Conservation (phyloP, 1,140 invertebrate species). For the Drosophila mojavensis region DNA sequence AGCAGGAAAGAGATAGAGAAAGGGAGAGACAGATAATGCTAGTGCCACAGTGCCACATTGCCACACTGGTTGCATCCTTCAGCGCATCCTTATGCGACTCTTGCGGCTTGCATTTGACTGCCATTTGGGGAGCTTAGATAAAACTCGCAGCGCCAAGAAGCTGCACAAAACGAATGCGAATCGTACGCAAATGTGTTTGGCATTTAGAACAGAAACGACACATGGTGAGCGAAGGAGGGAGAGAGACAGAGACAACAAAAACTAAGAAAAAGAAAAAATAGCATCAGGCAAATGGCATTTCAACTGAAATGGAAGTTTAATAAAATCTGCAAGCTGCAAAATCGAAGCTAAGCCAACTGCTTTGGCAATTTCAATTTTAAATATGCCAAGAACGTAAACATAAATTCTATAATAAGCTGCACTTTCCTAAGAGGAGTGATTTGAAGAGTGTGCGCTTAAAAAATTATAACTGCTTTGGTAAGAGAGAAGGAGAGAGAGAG, state of each 20-base stretch:
- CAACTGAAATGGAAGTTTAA: conserved; percentile 1
- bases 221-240: too few species aligned
- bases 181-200: background rate
- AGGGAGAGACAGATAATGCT: conserved; percentile 48
- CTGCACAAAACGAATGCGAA: conserved; percentile 44
- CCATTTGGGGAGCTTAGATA: conserved; percentile 73
- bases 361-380: too few species aligned
- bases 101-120: conserved; percentile 75
- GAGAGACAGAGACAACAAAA: too few species aligned
- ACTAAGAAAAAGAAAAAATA: too few species aligned
- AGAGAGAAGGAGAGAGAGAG: too few species aligned
- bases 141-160: conserved; percentile 61
- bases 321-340: too few species aligned
- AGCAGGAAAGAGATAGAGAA: background rate
- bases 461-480: too few species aligned
- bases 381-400: too few species aligned
- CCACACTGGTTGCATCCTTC: conserved; percentile 33
- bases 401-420: too few species aligned
- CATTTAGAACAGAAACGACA: conserved; percentile 1
- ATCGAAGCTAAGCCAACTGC: too few species aligned
- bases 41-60: conserved; percentile 34
- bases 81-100: conserved; percentile 67
- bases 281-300: conserved; percentile 19
- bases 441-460: too few species aligned
- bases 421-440: too few species aligned